Evolutionary conservation across 1,140 invertebrate species (phyloP).

Genomic region (Bactericera cockerelli): DNA sequence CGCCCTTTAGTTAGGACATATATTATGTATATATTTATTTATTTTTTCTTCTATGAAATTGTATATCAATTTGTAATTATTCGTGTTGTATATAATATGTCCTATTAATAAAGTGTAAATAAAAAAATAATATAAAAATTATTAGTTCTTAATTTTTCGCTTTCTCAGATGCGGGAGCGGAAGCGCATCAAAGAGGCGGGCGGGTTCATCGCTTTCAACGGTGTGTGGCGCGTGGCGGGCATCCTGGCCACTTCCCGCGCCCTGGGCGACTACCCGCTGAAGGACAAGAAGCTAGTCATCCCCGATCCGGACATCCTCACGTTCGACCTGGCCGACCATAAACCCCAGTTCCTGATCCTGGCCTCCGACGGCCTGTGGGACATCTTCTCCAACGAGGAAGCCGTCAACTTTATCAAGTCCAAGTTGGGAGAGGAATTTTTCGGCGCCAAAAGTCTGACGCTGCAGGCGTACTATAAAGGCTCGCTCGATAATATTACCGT

Average conservation of each 20-base stretch:
- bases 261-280: constrained; percentile 86
- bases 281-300: constrained; percentile 83
- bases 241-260: constrained; percentile 89
- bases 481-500: constrained; percentile 94
- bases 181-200: constrained; percentile 81
- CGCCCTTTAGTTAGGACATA: too few species aligned
- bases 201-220: constrained; percentile 85
- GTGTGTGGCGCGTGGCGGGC: constrained; percentile 91
- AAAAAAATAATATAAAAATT: too few species aligned
- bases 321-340: constrained; percentile 73
- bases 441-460: constrained; percentile 75
- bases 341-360: constrained; percentile 74
- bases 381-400: constrained; percentile 86
- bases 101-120: too few species aligned
- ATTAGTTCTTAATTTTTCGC: too few species aligned
- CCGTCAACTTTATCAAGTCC: constrained; percentile 68
- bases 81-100: too few species aligned
- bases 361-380: constrained; percentile 95
- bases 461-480: constrained; percentile 80
- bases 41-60: too few species aligned
- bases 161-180: constrained; percentile 64
- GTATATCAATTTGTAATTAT: too few species aligned
- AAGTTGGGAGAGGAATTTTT: constrained; percentile 66
- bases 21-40: too few species aligned
- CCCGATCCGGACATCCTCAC: constrained; percentile 89